phyloP scores from a whole-genome alignment of 2,888 invertebrate genomes.

The Sesamia inferens region DNA sequence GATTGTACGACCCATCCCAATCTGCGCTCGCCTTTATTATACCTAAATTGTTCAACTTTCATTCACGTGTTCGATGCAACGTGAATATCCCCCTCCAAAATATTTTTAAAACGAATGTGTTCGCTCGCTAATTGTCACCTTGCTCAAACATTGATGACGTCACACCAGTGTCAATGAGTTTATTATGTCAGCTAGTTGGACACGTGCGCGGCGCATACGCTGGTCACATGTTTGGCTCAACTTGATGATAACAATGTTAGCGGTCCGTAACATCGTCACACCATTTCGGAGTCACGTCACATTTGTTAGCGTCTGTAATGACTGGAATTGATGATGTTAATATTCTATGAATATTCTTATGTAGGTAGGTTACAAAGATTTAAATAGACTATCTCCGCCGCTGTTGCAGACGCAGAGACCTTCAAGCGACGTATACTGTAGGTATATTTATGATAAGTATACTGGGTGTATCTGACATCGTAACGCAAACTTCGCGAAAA shows the following conservation, averaged over 20 bases:
- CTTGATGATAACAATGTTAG: constrained; percentile 50
- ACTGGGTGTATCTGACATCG: too few species aligned
- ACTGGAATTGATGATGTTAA: constrained; percentile 19
- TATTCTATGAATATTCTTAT: not conserved
- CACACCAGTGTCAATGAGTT: constrained; percentile 52
- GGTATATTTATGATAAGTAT: too few species aligned
- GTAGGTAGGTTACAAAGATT: not conserved
- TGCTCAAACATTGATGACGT: constrained; percentile 31
- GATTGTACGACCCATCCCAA: not conserved
- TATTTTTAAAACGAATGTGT: constrained; percentile 6
- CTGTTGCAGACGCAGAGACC: not conserved
- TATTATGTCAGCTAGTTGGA: constrained; percentile 48
- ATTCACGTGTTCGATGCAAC: constrained; percentile 16
- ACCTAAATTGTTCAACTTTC: not conserved
- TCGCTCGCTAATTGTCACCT: constrained; percentile 28
- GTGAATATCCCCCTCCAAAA: constrained; percentile 15
- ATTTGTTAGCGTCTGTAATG: constrained; percentile 28
- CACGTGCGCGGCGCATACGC: constrained; percentile 55
- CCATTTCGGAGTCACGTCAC: constrained; percentile 41
- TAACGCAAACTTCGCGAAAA: too few species aligned
- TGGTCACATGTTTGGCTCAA: constrained; percentile 52
- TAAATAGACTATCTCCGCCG: not conserved
- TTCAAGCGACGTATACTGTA: not conserved
- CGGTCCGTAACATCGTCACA: constrained; percentile 20
- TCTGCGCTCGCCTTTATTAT: not conserved